Conservation (phyloP, 1,140 invertebrate species). For the Kradibia gibbosae region DNA sequence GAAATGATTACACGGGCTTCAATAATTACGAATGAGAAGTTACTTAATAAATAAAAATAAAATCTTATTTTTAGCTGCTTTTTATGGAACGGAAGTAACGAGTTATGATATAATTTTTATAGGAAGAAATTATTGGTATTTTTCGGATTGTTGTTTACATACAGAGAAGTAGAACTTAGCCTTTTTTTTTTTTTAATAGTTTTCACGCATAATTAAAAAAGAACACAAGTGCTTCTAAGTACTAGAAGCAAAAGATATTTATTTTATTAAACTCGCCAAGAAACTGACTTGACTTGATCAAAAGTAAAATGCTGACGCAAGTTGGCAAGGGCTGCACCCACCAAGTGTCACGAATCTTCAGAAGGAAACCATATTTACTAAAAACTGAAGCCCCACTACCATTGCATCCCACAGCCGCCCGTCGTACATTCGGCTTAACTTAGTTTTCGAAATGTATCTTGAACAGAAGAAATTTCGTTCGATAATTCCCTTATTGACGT, state of each 20-base stretch:
- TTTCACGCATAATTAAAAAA: conserved; percentile 9
- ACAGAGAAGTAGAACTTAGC: too few species aligned
- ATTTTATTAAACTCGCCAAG: conserved; percentile 28
- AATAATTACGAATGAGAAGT: too few species aligned
- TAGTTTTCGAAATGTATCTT: conserved; percentile 50
- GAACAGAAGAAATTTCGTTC: conserved; percentile 40
- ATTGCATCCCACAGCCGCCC: conserved; percentile 11
- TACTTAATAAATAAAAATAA: too few species aligned
- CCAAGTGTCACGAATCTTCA: conserved; percentile 49
- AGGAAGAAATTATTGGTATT: too few species aligned
- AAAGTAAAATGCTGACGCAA: not conserved
- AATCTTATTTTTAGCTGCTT: too few species aligned
- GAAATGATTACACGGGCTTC: too few species aligned
- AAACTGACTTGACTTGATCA: not conserved
- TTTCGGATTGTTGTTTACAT: too few species aligned
- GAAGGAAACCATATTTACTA: conserved; percentile 60
- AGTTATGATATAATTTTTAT: too few species aligned
- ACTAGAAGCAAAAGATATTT: conserved; percentile 24
- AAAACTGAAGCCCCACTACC: conserved; percentile 57
- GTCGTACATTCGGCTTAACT: conserved; percentile 43
- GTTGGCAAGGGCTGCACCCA: conserved; percentile 36
- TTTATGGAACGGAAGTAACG: too few species aligned
- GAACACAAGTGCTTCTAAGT: not conserved
- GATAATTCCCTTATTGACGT: conserved; percentile 39
- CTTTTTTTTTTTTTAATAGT: too few species aligned